These are phyloP conservation scores for Conopomorpha cramerella DNA, from an alignment of 1,140 invertebrate genomes.

Conservation along the genomic window DNA sequence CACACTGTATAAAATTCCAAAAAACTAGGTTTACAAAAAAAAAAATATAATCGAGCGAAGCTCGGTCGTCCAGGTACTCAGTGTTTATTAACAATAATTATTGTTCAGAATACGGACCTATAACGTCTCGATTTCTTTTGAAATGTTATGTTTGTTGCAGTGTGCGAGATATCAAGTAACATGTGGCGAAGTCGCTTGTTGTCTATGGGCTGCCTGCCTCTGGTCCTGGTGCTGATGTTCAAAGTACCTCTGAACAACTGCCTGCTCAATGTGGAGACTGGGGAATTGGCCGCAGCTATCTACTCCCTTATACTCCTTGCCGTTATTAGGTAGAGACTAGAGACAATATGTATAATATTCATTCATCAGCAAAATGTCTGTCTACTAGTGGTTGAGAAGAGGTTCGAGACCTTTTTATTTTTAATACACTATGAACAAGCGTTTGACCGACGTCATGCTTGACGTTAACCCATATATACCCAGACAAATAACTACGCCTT, in stretches of 20 bases:
- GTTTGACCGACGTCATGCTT: too few species aligned
- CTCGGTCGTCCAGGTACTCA: too few species aligned
- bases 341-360: background rate
- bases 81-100: too few species aligned
- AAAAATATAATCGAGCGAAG: too few species aligned
- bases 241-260: conserved; percentile 23
- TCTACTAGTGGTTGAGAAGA: background rate
- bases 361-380: background rate
- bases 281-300: conserved; percentile 22
- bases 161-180: conserved; percentile 41
- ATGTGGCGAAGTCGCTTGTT: conserved; percentile 25
- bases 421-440: too few species aligned
- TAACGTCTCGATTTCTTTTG: background rate
- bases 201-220: conserved; percentile 19
- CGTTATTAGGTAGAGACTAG: conserved; percentile 20
- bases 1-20: background rate
- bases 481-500: too few species aligned
- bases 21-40: too few species aligned
- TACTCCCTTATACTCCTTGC: conserved; percentile 16
- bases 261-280: conserved; percentile 29
- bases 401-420: background rate
- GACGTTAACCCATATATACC: too few species aligned
- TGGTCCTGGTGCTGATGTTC: conserved; percentile 17
- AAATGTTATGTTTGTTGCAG: conserved; percentile 12
- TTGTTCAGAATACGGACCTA: too few species aligned